Percentiles rank a stretch among this genome's conserved stretches.
These are phyloP conservation scores for Tethya wilhelma DNA, from an alignment of 37 sponge, comb jelly and placozoan species.

Conservation along the genomic window DNA sequence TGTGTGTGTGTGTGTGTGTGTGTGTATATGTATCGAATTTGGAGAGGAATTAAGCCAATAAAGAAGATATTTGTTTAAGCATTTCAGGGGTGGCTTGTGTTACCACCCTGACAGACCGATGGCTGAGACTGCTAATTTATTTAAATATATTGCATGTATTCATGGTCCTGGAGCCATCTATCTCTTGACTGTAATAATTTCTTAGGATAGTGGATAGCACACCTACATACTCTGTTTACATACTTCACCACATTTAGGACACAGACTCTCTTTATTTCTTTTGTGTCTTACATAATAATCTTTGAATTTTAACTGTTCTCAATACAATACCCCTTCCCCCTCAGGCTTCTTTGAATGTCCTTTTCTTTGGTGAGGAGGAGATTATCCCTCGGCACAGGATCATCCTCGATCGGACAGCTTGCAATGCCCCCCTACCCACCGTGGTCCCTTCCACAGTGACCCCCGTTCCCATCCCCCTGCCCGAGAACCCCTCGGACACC, in stretches of 20 bases:
- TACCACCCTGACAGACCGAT: too few relatives aligned
- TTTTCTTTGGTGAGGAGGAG: not conserved
- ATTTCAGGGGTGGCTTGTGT: too few relatives aligned
- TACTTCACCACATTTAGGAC: not conserved
- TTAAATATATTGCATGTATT: not conserved
- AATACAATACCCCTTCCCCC: not conserved
- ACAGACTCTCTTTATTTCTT: not conserved
- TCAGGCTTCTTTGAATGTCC: conserved; percentile 6
- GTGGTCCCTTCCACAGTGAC: not conserved
- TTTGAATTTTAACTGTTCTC: not conserved
- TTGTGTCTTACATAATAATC: not conserved
- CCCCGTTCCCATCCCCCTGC: not conserved
- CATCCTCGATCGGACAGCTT: conserved; percentile 44
- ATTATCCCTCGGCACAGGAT: conserved; percentile 26
- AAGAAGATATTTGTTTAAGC: too few relatives aligned
- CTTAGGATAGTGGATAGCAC: too few relatives aligned
- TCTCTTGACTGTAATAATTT: too few relatives aligned
- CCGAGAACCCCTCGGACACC: not conserved
- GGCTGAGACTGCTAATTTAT: too few relatives aligned
- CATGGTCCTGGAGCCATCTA: not conserved
- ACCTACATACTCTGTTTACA: too few relatives aligned
- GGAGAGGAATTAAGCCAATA: too few relatives aligned
- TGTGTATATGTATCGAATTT: too few relatives aligned
- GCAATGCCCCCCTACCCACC: conserved; percentile 20
- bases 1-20: too few relatives aligned